Evolutionary conservation across 2,888 invertebrate species (phyloP).

Genomic region (Apeira syringaria): DNA sequence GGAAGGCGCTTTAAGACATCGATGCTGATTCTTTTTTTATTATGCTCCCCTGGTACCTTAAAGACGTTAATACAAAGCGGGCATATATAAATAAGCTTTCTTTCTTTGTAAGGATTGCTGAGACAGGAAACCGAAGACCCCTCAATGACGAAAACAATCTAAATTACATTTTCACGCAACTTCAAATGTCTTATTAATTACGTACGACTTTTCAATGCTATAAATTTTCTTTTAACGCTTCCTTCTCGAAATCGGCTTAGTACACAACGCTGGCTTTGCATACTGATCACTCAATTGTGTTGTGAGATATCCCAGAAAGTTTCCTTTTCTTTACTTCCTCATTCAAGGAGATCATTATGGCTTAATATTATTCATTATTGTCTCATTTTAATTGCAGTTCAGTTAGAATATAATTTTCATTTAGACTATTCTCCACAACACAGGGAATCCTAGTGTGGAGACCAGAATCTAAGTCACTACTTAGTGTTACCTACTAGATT

Average conservation of each 20-base stretch:
- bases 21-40: constrained; percentile 84
- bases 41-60: constrained; percentile 78
- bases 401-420: no score
- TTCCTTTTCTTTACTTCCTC: constrained; percentile 39
- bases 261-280: constrained; percentile 70
- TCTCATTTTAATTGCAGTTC: constrained; percentile 1
- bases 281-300: constrained; percentile 70
- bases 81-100: constrained; percentile 78
- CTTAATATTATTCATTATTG: constrained; percentile 11
- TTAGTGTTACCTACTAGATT: no score
- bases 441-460: no score
- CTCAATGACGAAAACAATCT: constrained; percentile 78
- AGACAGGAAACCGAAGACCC: constrained; percentile 70
- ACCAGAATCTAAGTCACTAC: no score
- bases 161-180: constrained; percentile 84
- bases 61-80: constrained; percentile 83
- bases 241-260: constrained; percentile 73
- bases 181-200: constrained; percentile 84
- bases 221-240: constrained; percentile 82
- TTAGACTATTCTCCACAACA: no score
- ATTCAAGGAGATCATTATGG: constrained; percentile 18
- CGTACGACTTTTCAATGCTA: constrained; percentile 81
- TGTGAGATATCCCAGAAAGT: constrained; percentile 43
- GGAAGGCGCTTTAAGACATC: constrained; percentile 81
- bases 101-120: constrained; percentile 65